These are phyloP conservation scores for Planiliza haematocheilus DNA, from an alignment of 2,113 vertebrate species.

Conservation along the genomic window DNA sequence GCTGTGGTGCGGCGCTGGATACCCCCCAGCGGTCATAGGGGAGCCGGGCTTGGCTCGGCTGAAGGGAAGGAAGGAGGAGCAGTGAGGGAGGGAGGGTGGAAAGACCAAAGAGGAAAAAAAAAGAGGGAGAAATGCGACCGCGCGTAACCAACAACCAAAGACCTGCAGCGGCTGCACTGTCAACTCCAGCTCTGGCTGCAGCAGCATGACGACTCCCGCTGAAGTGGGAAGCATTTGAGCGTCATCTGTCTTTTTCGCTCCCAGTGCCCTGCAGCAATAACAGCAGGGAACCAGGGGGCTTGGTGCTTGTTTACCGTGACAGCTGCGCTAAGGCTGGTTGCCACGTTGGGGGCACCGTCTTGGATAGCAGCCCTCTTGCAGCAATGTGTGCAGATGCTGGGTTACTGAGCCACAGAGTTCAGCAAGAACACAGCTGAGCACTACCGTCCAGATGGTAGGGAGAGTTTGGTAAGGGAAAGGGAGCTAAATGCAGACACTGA, in stretches of 20 bases:
- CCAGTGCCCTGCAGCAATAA: constrained; percentile 60
- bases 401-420: constrained; percentile 49
- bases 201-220: constrained; percentile 65
- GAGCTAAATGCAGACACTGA: constrained; percentile 29
- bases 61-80: constrained; percentile 48
- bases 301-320: constrained; percentile 69
- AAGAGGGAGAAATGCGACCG: constrained; percentile 56
- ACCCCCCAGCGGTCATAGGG: constrained; percentile 67
- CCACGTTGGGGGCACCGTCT: constrained; percentile 46
- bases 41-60: constrained; percentile 62
- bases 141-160: constrained; percentile 67
- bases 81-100: constrained; percentile 18
- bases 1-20: constrained; percentile 64
- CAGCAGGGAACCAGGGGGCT: constrained; percentile 37
- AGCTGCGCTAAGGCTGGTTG: constrained; percentile 70
- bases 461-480: constrained; percentile 34
- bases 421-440: constrained; percentile 67
- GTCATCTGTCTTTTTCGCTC: constrained; percentile 68
- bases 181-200: constrained; percentile 59
- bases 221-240: constrained; percentile 64
- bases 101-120: constrained; percentile 26
- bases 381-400: constrained; percentile 58
- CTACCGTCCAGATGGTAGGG: constrained; percentile 51
- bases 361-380: constrained; percentile 57
- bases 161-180: constrained; percentile 71